Conservation (phyloP, 2,888 invertebrate species). For the Ormia ochracea region DNA sequence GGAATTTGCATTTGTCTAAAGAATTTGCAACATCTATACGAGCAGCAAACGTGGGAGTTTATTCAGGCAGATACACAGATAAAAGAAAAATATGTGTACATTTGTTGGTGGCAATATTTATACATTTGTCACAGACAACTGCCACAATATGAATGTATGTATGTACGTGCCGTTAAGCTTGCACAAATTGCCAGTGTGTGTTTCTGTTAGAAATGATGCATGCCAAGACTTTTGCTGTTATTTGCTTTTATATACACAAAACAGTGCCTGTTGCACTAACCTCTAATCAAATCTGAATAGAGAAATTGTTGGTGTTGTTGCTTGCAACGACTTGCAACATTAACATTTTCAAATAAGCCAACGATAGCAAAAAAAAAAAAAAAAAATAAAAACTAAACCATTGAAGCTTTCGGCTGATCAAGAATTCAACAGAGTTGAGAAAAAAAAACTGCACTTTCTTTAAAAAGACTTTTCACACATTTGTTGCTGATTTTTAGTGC, state of each 20-base stretch:
- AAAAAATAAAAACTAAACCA: constrained; percentile 24
- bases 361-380: neutral
- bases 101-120: constrained; percentile 57
- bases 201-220: constrained; percentile 47
- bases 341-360: neutral
- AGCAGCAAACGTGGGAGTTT: constrained; percentile 62
- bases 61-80: constrained; percentile 7
- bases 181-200: neutral
- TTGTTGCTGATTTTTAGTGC: constrained; percentile 40
- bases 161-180: neutral
- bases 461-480: constrained; percentile 59
- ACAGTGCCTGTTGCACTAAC: constrained; percentile 17
- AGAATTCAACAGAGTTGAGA: constrained; percentile 31
- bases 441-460: constrained; percentile 39
- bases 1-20: constrained; percentile 18
- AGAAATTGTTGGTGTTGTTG: constrained; percentile 26
- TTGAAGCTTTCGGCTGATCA: constrained; percentile 44
- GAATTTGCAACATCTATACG: constrained; percentile 53
- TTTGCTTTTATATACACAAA: constrained; percentile 53
- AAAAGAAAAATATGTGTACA: neutral
- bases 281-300: constrained; percentile 24
- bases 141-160: constrained; percentile 1
- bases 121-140: constrained; percentile 51
- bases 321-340: constrained; percentile 49
- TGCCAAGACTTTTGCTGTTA: constrained; percentile 45